Percentiles rank a stretch among this genome's conserved stretches.
These are phyloP conservation scores for Campylorhamphus procurvoides DNA, from an alignment of 2,113 vertebrate species.

Conservation along the genomic window DNA sequence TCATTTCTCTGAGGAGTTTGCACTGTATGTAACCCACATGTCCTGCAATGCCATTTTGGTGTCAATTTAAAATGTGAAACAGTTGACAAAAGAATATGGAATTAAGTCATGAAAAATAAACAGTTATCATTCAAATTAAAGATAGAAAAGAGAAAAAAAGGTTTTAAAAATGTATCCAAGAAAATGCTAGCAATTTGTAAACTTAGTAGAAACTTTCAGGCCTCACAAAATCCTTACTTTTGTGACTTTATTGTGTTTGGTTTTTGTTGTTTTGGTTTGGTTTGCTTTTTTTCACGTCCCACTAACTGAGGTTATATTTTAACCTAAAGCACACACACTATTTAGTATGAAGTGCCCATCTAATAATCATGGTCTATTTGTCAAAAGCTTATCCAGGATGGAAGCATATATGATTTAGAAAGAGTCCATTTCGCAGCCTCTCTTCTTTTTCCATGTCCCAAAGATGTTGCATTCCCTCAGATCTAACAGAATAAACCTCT, in stretches of 20 bases:
- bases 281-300: background rate
- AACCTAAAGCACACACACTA: background rate
- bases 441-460: background rate
- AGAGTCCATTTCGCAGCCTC: background rate
- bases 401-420: background rate
- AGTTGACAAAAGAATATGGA: background rate
- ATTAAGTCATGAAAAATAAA: background rate
- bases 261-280: no score
- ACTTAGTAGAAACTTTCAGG: background rate
- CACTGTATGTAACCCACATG: background rate
- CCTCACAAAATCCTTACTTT: background rate
- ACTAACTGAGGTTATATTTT: background rate
- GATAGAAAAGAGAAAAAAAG: background rate
- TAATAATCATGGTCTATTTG: background rate
- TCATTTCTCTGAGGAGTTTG: background rate
- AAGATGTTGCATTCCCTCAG: background rate
- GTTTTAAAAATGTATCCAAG: background rate
- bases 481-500: background rate
- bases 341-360: slow-evolving; percentile 10
- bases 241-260: background rate
- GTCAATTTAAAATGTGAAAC: background rate
- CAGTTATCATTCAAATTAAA: background rate
- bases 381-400: background rate
- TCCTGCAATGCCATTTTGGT: background rate
- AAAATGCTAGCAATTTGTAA: background rate